Evolutionary conservation across 1,140 invertebrate species (phyloP).

Genomic region (Drosophila lacertosa): DNA sequence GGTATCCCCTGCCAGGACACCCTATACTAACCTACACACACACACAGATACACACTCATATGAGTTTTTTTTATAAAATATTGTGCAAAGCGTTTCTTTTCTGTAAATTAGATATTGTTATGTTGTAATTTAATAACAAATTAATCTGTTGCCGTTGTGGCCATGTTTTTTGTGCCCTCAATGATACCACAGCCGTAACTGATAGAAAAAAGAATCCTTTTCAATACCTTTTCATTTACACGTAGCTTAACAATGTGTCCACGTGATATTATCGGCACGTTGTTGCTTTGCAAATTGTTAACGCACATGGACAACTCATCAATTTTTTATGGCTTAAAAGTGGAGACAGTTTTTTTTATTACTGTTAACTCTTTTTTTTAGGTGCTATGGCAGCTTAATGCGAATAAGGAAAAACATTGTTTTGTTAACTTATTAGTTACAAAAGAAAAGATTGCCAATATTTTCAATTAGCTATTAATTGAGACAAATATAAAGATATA

Average conservation of each 20-base stretch:
- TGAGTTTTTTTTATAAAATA: conserved; percentile 58
- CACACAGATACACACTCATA: conserved; percentile 2
- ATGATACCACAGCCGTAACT: conserved; percentile 3
- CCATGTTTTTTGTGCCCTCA: conserved; percentile 53
- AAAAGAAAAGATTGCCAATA: too few species aligned
- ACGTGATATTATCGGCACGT: conserved; percentile 3
- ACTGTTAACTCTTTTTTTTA: conserved; percentile 3
- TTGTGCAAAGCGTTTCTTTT: conserved; percentile 39
- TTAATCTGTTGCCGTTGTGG: conserved; percentile 46
- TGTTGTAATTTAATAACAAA: conserved; percentile 78
- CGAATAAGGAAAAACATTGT: too few species aligned
- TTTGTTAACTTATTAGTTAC: too few species aligned
- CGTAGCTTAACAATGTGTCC: not conserved
- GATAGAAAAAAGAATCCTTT: conserved; percentile 6
- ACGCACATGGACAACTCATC: not conserved
- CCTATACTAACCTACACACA: conserved; percentile 10
- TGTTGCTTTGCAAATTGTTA: conserved; percentile 6
- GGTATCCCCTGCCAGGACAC: conserved; percentile 22
- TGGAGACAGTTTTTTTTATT: not conserved
- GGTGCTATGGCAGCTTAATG: too few species aligned
- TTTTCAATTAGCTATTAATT: too few species aligned
- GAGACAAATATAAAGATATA: too few species aligned
- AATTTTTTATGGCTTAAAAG: conserved; percentile 1
- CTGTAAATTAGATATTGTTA: conserved; percentile 76
- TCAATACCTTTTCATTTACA: conserved; percentile 25